Percentiles rank a stretch among this genome's conserved stretches.
Evolutionary conservation across 1,140 invertebrate genomes (phyloP).

Genomic region (Amphibalanus amphitrite): DNA sequence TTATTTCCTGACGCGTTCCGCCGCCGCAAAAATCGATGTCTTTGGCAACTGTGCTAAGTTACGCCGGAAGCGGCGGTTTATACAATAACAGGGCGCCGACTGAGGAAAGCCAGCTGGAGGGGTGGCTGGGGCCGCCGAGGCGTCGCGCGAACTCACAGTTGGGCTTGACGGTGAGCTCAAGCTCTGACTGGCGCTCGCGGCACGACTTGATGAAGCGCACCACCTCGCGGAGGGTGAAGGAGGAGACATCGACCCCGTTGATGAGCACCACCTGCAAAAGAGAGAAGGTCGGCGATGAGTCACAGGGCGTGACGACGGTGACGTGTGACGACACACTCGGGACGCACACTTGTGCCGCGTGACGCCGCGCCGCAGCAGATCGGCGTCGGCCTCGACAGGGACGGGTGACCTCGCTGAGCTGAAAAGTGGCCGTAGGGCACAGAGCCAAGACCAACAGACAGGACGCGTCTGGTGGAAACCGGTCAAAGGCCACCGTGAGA

Average conservation of each 20-base stretch:
- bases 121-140: too few species aligned
- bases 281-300: background rate
- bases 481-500: too few species aligned
- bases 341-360: background rate
- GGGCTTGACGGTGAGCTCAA: constrained; percentile 71
- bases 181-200: constrained; percentile 49
- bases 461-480: too few species aligned
- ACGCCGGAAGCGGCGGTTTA: too few species aligned
- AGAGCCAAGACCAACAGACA: too few species aligned
- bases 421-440: background rate
- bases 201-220: constrained; percentile 81
- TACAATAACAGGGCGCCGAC: too few species aligned
- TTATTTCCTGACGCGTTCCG: too few species aligned
- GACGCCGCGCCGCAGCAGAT: background rate
- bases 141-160: constrained; percentile 45
- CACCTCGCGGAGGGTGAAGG: constrained; percentile 80
- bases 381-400: too few species aligned
- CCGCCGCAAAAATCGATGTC: too few species aligned
- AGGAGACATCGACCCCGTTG: constrained; percentile 77
- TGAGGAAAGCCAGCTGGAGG: too few species aligned
- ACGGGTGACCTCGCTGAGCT: background rate
- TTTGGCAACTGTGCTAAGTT: too few species aligned
- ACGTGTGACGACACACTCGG: too few species aligned
- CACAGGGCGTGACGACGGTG: background rate
- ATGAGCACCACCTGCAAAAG: constrained; percentile 70